A percentile compares a stretch with the other conserved stretches of the same genome.
phyloP scores from a whole-genome alignment of 35 echinoderm and acorn worm species.

The Antedon bifida region DNA sequence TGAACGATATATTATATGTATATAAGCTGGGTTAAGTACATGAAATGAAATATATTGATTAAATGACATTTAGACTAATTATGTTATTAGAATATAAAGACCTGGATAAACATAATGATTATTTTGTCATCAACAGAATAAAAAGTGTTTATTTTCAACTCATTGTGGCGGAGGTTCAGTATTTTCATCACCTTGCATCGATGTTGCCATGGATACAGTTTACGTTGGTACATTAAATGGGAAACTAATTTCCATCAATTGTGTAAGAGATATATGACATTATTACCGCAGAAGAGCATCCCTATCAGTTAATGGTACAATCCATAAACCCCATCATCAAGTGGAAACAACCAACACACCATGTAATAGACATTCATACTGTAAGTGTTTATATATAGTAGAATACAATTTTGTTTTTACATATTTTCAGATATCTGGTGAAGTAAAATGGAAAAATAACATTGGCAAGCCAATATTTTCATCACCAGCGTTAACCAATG shows the following conservation, averaged over 20 bases:
- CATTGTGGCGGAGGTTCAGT: conserved; percentile 58
- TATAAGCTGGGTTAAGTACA: no score
- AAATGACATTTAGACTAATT: no score
- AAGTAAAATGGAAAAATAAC: conserved; percentile 23
- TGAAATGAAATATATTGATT: no score
- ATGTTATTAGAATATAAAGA: no score
- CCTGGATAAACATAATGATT: no score
- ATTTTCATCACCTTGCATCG: conserved; percentile 42
- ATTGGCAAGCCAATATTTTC: conserved; percentile 60
- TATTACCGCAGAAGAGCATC: neutral
- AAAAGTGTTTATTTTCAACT: conserved; percentile 16
- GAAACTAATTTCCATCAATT: conserved; percentile 4
- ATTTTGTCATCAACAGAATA: conserved; percentile 7
- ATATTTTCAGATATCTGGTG: conserved; percentile 25
- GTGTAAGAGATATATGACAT: neutral
- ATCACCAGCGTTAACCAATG: conserved; percentile 14
- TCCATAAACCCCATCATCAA: no score
- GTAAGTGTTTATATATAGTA: no score
- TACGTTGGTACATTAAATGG: conserved; percentile 39
- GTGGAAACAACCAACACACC: no score
- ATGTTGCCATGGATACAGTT: conserved; percentile 13
- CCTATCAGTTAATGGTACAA: no score
- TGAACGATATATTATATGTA: no score
- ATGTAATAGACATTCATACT: no score
- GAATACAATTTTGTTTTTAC: neutral